Base-by-base conservation (phyloP, 35 echinoderm and acorn worm species). In the Chiridota heheva region DNA sequence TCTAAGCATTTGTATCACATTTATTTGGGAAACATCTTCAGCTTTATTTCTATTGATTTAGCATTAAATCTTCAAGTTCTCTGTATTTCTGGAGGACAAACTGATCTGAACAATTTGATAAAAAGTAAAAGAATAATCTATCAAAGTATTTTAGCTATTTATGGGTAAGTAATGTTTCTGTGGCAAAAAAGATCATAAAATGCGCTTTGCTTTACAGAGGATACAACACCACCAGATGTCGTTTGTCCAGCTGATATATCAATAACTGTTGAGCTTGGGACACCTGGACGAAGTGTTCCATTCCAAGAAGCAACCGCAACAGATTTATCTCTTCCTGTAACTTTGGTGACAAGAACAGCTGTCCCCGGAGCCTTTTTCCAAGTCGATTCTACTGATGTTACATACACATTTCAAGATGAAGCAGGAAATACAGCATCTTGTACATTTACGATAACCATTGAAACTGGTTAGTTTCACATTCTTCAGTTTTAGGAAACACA, bases 281-380 rank as follows among this genome's bases (percentile, higher is more conserved):
- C 26, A n/a, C 15, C 13, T 27, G 75, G 75, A 36, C 36, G 36
- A 58, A 34, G 27, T n/a, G 75, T 78, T 40, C 51, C 58, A 5
- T 78, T 49, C 51, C 51, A 40, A 26, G 48, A 59, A 42, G 51
- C 75, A 3, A 61, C 75, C 18, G 75, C 51, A 42, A 78, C 75
- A 27, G 75, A 78, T 42, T 42, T 78, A 22, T 78, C 75, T 15
- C 51, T 60, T 3, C 75, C 75, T 78, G 75, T 78, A 10, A 40
- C 42, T n/a, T 37, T 78, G 18, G 47, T 78, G 40, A 43, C 49
- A 17, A 40, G n/a, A 13, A 78, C 15, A 34, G 34, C 17, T 38
- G 31, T 12, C 33, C 33, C 33, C 10, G 33, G 53, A 10, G 58
- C 53, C 20, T 78, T 78, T 38, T 78, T 78, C 29, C 25, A 13